These are phyloP conservation scores for Neodiprion lecontei DNA, from an alignment of 1,140 invertebrate genomes.

Conservation along the genomic window DNA sequence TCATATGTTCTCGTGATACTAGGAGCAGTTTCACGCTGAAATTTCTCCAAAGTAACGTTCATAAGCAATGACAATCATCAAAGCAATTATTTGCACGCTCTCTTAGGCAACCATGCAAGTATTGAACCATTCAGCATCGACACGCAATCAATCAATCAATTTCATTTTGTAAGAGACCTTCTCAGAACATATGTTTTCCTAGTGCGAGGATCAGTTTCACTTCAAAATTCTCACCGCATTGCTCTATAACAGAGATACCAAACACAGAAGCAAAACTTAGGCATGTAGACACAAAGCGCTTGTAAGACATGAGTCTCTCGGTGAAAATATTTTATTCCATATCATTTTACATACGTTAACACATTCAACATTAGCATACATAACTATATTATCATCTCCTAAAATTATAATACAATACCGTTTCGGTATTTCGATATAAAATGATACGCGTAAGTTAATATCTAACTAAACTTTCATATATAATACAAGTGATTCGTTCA, in stretches of 20 bases:
- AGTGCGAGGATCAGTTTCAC: not conserved
- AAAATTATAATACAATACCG: not conserved
- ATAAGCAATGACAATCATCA: too few species aligned
- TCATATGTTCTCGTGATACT: too few species aligned
- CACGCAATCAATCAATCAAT: not conserved
- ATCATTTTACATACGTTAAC: not conserved
- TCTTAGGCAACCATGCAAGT: not conserved
- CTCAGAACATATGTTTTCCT: not conserved
- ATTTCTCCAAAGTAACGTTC: too few species aligned
- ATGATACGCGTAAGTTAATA: too few species aligned
- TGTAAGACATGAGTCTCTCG: not conserved
- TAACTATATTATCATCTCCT: not conserved
- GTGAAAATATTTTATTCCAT: not conserved
- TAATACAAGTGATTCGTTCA: too few species aligned
- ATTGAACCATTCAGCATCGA: not conserved
- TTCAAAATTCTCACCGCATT: not conserved
- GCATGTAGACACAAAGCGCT: not conserved
- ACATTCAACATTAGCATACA: not conserved
- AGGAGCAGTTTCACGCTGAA: too few species aligned
- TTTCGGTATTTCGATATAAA: not conserved
- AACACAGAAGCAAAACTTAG: not conserved
- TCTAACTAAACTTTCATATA: too few species aligned
- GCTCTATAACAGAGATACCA: not conserved
- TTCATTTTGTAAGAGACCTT: not conserved
- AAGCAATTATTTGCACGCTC: too few species aligned